Conservation (phyloP, 2,113 vertebrate genomes). For the Larimichthys polyactis region DNA sequence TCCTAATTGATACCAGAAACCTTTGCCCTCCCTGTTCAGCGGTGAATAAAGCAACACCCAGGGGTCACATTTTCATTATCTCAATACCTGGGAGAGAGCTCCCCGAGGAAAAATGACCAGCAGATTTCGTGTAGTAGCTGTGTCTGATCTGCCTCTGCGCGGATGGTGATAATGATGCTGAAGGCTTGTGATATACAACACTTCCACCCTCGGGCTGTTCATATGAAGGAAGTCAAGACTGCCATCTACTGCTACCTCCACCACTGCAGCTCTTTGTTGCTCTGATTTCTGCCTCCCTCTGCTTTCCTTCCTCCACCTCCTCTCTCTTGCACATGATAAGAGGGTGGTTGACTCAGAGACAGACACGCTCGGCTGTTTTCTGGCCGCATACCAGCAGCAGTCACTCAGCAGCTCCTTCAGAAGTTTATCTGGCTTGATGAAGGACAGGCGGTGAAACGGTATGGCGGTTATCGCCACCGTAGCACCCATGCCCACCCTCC, state of each 20-base stretch:
- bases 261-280: constrained; percentile 70
- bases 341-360: constrained; percentile 84
- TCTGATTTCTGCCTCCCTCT: constrained; percentile 40
- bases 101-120: constrained; percentile 64
- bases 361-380: constrained; percentile 80
- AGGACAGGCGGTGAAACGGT: constrained; percentile 78
- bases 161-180: constrained; percentile 69
- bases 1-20: constrained; percentile 81
- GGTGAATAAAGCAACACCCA: constrained; percentile 70
- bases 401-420: constrained; percentile 87
- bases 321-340: constrained; percentile 79
- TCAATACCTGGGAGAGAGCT: constrained; percentile 66
- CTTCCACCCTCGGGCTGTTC: constrained; percentile 58
- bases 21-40: constrained; percentile 69
- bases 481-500: constrained; percentile 53
- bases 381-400: constrained; percentile 81
- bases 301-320: constrained; percentile 54
- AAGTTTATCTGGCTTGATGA: constrained; percentile 84
- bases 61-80: constrained; percentile 76
- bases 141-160: constrained; percentile 61
- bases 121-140: constrained; percentile 55
- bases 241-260: constrained; percentile 93
- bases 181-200: constrained; percentile 74
- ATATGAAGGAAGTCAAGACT: constrained; percentile 90
- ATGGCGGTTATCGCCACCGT: constrained; percentile 71